Evolutionary conservation across 2,113 vertebrate species (phyloP), one percentile per base, ranked within the genome.

Genomic region (Phycodurus eques): DNA sequence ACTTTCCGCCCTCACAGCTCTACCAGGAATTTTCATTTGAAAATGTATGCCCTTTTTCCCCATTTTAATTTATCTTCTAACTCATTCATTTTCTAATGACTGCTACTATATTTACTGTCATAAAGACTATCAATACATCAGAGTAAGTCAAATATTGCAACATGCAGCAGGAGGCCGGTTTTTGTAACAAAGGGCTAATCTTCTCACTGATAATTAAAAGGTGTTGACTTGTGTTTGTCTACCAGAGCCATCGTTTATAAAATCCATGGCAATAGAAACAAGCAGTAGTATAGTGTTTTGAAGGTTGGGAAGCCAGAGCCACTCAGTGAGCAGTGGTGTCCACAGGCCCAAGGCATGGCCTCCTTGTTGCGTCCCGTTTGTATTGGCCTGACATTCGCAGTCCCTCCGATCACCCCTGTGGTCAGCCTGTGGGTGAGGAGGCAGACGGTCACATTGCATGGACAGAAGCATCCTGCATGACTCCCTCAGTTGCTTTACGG

Each of bases 401-500:
- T 85, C 83, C 87, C 82, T 85, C 80, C 19, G 66, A 83, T 86
- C 77, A 67, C 80, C 90, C 82, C 90, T 90, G 90, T 77, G 92
- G 89, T 92, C 77, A 71, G 88, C 83, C 80, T 75, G 87, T 89
- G 90, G 89, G 88, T 83, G 90, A 85, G 87, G 89, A 88, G 75
- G 78, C 88, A 87, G 87, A 89, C 82, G 72, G 73, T 87, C 88
- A 76, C 87, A 87, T 90, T 88, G 89, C 82, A 62, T 69, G 72
- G 76, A 86, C 84, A 77, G 74, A 88, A 83, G 81, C 80, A 74
- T 84, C 85, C 70, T 33, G 51, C 70, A 27, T 78, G 63, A 63
- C 77, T 77, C 82, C 79, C 61, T 76, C 43, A 6, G 66, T 64
- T 75, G 62, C 70, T 79, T 73, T 60, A 64, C 68, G 8, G 67